phyloP scores from a whole-genome alignment of 2,113 vertebrate genomes.

The Pontoporia blainvillei region DNA sequence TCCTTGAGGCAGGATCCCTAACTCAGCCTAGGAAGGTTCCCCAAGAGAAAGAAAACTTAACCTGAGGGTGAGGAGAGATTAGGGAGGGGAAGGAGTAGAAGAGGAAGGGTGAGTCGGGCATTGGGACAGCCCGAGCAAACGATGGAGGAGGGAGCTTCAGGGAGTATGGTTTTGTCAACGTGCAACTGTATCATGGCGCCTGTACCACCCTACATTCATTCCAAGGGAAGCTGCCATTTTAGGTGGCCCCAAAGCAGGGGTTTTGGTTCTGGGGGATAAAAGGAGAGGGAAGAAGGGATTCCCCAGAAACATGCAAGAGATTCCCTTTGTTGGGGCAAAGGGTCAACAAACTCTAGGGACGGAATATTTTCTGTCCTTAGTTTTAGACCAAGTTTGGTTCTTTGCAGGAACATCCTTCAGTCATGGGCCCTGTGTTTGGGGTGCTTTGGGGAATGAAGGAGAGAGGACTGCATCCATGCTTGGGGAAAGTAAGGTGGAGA shows the following conservation, averaged over 20 bases:
- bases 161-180: background rate
- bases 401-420: background rate
- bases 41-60: background rate
- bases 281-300: background rate
- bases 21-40: background rate
- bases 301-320: background rate
- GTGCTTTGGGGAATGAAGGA: background rate
- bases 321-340: background rate
- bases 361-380: background rate
- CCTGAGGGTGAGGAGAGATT: background rate
- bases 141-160: background rate
- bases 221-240: background rate
- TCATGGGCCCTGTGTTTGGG: background rate
- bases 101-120: background rate
- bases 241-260: background rate
- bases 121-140: background rate
- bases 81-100: background rate
- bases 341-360: background rate
- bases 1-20: background rate
- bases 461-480: no score
- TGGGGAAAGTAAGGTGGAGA: background rate
- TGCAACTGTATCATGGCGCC: rapidly evolving
- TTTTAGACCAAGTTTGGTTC: background rate
- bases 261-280: background rate
- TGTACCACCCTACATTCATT: background rate